A percentile compares a stretch with the other conserved stretches of the same genome.
phyloP scores from a whole-genome alignment of 2,797 vertebrate genomes.

The Notoglanidium macrostoma region DNA sequence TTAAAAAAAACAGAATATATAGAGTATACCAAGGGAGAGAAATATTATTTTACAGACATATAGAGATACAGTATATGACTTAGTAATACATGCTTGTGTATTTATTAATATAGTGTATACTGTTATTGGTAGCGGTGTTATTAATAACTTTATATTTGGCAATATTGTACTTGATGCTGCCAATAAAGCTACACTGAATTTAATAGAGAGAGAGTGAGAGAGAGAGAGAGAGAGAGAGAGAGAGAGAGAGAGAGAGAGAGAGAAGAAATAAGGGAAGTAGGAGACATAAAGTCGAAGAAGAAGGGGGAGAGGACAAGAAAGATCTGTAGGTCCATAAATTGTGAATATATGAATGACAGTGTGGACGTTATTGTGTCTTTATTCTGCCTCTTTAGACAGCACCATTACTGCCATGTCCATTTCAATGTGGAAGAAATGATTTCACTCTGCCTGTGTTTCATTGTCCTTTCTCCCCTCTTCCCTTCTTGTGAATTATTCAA shows the following conservation, averaged over 20 bases:
- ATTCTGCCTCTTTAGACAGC: slow-evolving; percentile 48
- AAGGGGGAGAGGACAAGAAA: not conserved
- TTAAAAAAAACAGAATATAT: not conserved
- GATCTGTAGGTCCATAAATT: not conserved
- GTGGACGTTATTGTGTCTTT: slow-evolving; percentile 38
- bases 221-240: not conserved
- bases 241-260: not conserved
- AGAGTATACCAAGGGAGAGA: not conserved
- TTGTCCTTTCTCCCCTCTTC: slow-evolving; percentile 25
- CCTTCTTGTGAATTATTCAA: slow-evolving; percentile 57
- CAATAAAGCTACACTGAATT: not conserved
- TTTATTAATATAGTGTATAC: not conserved
- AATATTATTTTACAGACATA: not conserved
- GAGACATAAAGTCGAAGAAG: no score
- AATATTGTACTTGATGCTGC: not conserved
- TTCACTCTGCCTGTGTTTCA: slow-evolving; percentile 51
- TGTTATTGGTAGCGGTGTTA: not conserved
- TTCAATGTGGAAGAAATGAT: slow-evolving; percentile 51
- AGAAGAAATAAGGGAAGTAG: not conserved
- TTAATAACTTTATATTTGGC: not conserved
- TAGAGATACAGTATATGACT: not conserved
- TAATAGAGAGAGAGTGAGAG: not conserved
- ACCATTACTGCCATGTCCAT: slow-evolving; percentile 58
- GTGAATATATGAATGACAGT: slow-evolving; percentile 41
- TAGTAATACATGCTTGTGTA: not conserved